Base-by-base conservation (phyloP, 1,140 invertebrate genomes). In the Listronotus oregonensis region DNA sequence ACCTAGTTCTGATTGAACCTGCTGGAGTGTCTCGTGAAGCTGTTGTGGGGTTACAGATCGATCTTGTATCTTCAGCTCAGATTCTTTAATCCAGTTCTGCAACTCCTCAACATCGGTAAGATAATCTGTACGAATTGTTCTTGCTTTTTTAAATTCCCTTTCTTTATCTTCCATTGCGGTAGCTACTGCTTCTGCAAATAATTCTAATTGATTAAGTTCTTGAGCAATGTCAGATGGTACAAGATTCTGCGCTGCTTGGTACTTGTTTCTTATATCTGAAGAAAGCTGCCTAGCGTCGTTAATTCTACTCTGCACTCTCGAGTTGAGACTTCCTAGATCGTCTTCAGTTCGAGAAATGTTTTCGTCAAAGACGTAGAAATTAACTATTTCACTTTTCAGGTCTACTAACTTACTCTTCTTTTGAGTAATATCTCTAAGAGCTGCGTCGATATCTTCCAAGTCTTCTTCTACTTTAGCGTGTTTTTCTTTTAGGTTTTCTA, bases 91-190 rank as follows among this genome's bases (percentile, higher is more conserved):
- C 94, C 94, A 96, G 18, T 84, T 82, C 70, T 92, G 90, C 1
- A 95, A 84, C 59, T 88, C 86, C 66, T 94, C 92, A 7, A 93
- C 87, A 69, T 92, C 92, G 14, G 82, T 80, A 8, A 87, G 76
- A 77, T 93, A 95, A 60, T 95, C 93, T 17, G 86, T 86, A 15
- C 92, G 84, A 52, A 90, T 85, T 14, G 92, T 93, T 70, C 87
- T 86, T 7, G 93, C 93, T 49, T 91, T 86, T 75, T 94, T 94
- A 77, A 91, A 89, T 77, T 95, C 92, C 72, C 89, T 85, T 68
- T 91, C 86, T 77, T 94, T 94, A 72, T 93, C 91, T 70, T 95
- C 93, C 89, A 95, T 91, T 8, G 85, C 85, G 64, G 87, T 86
- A 37, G 84, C 82, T 14, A 92, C 84, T 52, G 87, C 85, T 78